A percentile compares a stretch with the other conserved stretches of the same genome.
phyloP scores from a whole-genome alignment of 2,797 vertebrate species.

The Fistularia tabacaria region DNA sequence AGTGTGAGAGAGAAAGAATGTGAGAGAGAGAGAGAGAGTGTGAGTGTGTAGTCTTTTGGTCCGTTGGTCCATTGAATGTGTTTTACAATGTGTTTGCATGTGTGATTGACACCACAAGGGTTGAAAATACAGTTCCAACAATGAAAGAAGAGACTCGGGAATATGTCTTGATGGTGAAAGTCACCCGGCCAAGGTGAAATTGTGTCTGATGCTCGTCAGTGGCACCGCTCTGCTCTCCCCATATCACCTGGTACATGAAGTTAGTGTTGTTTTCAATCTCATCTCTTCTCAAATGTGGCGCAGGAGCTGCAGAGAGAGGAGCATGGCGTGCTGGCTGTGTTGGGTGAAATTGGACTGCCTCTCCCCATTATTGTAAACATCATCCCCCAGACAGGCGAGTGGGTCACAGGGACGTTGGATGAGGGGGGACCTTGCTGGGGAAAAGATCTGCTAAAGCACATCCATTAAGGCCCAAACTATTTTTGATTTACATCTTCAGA shows the following conservation, averaged over 20 bases:
- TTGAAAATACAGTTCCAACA: constrained; percentile 62
- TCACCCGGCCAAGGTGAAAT: constrained; percentile 73
- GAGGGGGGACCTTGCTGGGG: constrained; percentile 60
- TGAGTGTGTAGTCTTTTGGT: constrained; percentile 7
- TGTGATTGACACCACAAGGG: constrained; percentile 63
- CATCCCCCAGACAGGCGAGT: constrained; percentile 76
- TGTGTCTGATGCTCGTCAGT: constrained; percentile 68
- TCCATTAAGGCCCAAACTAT: constrained; percentile 80
- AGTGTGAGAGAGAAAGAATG: no score
- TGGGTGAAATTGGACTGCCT: constrained; percentile 84
- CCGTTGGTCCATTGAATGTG: background rate
- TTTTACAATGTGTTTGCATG: constrained; percentile 43
- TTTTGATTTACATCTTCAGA: constrained; percentile 84
- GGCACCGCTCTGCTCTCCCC: constrained; percentile 48
- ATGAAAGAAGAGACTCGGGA: constrained; percentile 48
- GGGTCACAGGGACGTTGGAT: constrained; percentile 64
- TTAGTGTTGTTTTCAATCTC: constrained; percentile 80
- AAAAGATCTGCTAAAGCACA: constrained; percentile 77
- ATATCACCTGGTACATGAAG: constrained; percentile 65
- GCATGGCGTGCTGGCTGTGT: constrained; percentile 72
- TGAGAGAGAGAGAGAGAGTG: no score
- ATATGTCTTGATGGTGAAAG: constrained; percentile 77
- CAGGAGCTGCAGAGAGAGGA: constrained; percentile 67
- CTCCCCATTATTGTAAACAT: constrained; percentile 84
- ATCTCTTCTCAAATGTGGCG: constrained; percentile 77